Base-by-base conservation (phyloP, 2,113 vertebrate species). In the Limnothrissa miodon region DNA sequence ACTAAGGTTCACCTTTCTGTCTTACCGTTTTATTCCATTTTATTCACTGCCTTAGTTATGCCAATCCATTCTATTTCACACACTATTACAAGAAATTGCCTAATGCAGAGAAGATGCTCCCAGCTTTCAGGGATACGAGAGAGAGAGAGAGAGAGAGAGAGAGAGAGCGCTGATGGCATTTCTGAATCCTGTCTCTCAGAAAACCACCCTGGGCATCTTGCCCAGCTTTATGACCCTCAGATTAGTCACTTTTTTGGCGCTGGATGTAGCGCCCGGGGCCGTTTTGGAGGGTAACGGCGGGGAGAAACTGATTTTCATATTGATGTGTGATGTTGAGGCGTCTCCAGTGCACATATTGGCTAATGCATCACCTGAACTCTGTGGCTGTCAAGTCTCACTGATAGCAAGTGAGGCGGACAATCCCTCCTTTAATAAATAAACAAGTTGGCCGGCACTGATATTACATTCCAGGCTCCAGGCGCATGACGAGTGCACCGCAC, bases 281-380 rank as follows among this genome's bases (percentile, higher is more conserved):
- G 87, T 93, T 94, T 94, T 92, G 11, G 13, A 29, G 59, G 42
- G 42, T 42, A 6, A 10, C 89, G 87, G 90, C 91, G 89, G 92
- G 21, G 51, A 19, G 19, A 87, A 92, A 93, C 89, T 91, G 94
- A 94, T 95, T 95, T 95, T 95, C 95, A 95, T 95, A 92, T 93
- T 94, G 93, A 95, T 93, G 93, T 92, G 93, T 87, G 84, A 91
- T 87, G 93, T 92, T 90, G 92, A 91, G 90, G 89, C 90, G 90
- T 93, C 92, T 92, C 92, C 88, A 88, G 89, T 92, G 87, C 91
- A 89, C 92, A 94, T 94, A 95, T 95, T 94, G 93, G 92, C 94
- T 94, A 94, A 94, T 95, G 94, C 92, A 95, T 95, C 95, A 95
- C 93, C 92, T 90, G 89, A 88, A 90, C 92, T 87, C 89, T 83